These are phyloP conservation scores for Thecocarcelia acutangulata DNA, from an alignment of 2,888 invertebrate species.

Conservation along the genomic window DNA sequence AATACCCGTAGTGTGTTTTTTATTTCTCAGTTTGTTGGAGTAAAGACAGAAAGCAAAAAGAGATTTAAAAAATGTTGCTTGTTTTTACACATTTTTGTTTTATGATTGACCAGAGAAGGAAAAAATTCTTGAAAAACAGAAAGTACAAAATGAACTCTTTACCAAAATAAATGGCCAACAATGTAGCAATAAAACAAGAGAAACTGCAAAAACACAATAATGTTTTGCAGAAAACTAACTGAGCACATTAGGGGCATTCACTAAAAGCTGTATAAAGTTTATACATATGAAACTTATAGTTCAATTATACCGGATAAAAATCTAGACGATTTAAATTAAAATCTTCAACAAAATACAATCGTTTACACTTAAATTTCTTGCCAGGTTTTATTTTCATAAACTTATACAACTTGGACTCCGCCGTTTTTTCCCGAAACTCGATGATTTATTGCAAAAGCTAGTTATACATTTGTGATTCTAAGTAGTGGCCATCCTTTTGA, in stretches of 20 bases:
- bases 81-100: slow-evolving; percentile 18
- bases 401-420: too few relatives aligned
- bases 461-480: too few relatives aligned
- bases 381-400: too few relatives aligned
- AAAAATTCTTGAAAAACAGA: slow-evolving; percentile 16
- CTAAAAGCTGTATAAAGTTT: background rate
- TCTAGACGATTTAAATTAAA: too few relatives aligned
- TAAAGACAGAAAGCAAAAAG: slow-evolving; percentile 5
- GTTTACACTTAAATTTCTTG: too few relatives aligned
- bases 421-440: too few relatives aligned
- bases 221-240: slow-evolving; percentile 23
- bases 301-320: too few relatives aligned
- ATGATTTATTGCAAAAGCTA: too few relatives aligned
- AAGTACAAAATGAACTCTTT: background rate
- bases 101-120: slow-evolving; percentile 19
- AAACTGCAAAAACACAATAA: slow-evolving; percentile 1
- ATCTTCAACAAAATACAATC: too few relatives aligned
- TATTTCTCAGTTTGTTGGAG: slow-evolving; percentile 4
- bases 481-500: too few relatives aligned
- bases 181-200: slow-evolving; percentile 31
- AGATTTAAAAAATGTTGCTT: slow-evolving; percentile 24
- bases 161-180: slow-evolving; percentile 33
- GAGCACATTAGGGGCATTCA: slow-evolving; percentile 31
- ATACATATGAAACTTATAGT: too few relatives aligned
- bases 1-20: slow-evolving; percentile 28